Conservation (phyloP, 2,113 vertebrate genomes). For the Archilochus colubris region DNA sequence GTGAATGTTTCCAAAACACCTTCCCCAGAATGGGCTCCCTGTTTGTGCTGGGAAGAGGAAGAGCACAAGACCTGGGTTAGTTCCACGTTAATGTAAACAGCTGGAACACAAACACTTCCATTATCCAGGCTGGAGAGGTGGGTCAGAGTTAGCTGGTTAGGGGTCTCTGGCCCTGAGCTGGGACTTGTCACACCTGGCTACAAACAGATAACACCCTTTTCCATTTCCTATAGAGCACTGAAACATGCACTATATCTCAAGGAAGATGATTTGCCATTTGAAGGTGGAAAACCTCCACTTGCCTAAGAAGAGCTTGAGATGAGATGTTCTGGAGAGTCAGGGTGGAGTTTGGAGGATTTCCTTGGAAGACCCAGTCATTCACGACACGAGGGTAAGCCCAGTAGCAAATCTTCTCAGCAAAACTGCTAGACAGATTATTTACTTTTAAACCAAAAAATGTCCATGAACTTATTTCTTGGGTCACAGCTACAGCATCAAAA, state of each 20-base stretch:
- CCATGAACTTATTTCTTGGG: not conserved
- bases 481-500: not conserved
- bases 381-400: rapidly evolving
- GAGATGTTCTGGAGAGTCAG: not conserved
- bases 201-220: not conserved
- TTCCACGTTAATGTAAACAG: not conserved
- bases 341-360: not conserved
- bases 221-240: not conserved
- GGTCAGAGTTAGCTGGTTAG: not conserved
- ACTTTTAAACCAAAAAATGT: not conserved
- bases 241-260: rapidly evolving
- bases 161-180: not conserved
- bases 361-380: not conserved
- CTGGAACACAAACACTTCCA: not conserved
- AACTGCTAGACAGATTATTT: not conserved
- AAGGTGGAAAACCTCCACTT: not conserved
- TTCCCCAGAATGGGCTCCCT: not conserved
- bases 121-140: not conserved
- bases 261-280: not conserved
- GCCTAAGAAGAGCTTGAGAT: not conserved
- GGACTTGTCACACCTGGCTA: not conserved
- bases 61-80: rapidly evolving
- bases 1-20: not conserved
- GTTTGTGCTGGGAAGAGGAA: rapidly evolving
- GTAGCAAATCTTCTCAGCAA: not conserved